Evolutionary conservation across 2,888 invertebrate genomes (phyloP), one percentile per base, ranked within the genome.

Genomic region (Euplagia quadripunctaria): DNA sequence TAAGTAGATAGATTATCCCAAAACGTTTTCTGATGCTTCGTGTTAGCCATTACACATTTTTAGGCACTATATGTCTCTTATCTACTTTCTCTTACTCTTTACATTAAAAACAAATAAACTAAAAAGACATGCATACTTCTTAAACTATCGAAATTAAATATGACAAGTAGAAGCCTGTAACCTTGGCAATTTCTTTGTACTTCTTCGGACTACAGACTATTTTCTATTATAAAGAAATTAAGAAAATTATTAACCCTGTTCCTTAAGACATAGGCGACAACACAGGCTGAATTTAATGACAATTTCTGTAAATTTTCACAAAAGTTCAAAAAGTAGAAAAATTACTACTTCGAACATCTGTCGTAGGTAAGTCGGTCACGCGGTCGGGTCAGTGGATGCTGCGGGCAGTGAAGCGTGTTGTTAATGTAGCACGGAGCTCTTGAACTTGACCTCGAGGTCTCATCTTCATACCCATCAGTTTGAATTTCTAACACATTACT

Each of bases 401-500:
- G 89, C 85, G 88, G 87, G 86, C 89, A 89, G 73, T 87, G 84
- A 85, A 88, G 86, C 91, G 86, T 85, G 86, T 73, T 79, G 75
- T 80, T 72, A 86, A 88, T 86, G 86, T 89, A 81, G 85, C 85
- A 80, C 82, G 81, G 84, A 69, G 78, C 74, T 88, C 89, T 84
- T 90, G 93, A 92, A 92, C 93, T 92, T 93, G 92, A 88, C 89
- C 87, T 82, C 84, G 73, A 76, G 71, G 46, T 52, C 58, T 75
- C 73, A 76, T 76, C 79, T 84, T 81, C 73, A 78, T 71, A 79
- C 46, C 52, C 51, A 63, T 74, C 58, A 46, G 74, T 74, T 41
- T n/a, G 6, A 78, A 77, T 82, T 79, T 83, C 75, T 77, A 84
- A 79, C 76, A 80, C 64, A 73, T 72, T 52, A 72, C 58, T 64